Evolutionary conservation across 2,888 invertebrate species (phyloP).

Genomic region (Boloria euphrosyne): DNA sequence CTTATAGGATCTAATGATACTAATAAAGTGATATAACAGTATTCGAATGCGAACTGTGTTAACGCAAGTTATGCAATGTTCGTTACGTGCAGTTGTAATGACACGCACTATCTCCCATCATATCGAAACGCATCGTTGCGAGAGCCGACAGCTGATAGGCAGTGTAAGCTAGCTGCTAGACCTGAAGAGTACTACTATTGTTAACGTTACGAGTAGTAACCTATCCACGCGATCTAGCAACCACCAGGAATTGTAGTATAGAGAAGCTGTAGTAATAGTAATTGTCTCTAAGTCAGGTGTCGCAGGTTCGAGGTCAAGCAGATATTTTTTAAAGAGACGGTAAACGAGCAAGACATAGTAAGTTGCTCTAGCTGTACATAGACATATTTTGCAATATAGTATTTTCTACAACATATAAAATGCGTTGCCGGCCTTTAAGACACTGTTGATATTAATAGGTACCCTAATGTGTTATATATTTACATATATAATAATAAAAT

Average conservation of each 20-base stretch:
- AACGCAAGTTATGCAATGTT: constrained; percentile 61
- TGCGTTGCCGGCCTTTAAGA: no score
- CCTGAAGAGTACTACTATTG: constrained; percentile 25
- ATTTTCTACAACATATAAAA: no score
- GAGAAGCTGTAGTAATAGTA: no score
- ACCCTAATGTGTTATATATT: no score
- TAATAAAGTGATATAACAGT: constrained; percentile 56
- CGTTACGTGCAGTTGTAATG: constrained; percentile 60
- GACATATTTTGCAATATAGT: no score
- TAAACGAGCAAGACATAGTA: no score
- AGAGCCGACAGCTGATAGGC: constrained; percentile 66
- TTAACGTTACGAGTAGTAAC: constrained; percentile 29
- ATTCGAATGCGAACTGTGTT: constrained; percentile 53
- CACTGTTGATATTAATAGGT: neutral
- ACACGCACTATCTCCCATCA: constrained; percentile 73
- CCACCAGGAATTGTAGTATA: no score
- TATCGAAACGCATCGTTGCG: constrained; percentile 70
- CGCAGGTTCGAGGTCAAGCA: no score
- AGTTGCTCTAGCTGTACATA: no score
- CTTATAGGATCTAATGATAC: constrained; percentile 52
- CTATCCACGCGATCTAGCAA: constrained; percentile 10
- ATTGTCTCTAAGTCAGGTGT: no score
- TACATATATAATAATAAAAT: no score
- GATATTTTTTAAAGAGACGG: no score
- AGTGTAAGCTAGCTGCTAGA: constrained; percentile 44